Evolutionary conservation across 2,797 vertebrate genomes (phyloP).

Genomic region (Sphaeramia orbicularis): DNA sequence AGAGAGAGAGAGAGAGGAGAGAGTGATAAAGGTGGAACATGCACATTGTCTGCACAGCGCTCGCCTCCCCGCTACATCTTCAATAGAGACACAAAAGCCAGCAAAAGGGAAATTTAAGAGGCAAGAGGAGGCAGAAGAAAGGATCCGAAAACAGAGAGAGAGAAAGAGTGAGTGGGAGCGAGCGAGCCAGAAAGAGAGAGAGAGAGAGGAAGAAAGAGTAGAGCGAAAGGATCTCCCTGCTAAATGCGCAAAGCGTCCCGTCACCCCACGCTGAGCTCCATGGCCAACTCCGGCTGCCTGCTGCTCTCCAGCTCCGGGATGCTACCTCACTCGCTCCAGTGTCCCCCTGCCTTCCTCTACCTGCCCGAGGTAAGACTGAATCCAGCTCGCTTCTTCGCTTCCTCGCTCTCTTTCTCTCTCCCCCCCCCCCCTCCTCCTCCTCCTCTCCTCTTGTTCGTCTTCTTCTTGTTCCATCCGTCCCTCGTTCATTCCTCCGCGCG

Average conservation of each 20-base stretch:
- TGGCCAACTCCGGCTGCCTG: constrained; percentile 98
- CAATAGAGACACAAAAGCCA: constrained; percentile 71
- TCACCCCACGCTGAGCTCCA: constrained; percentile 96
- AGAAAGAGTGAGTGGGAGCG: constrained; percentile 30
- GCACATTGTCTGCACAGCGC: constrained; percentile 74
- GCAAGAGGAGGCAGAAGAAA: constrained; percentile 46
- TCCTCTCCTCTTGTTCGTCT: background rate
- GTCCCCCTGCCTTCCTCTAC: constrained; percentile 96
- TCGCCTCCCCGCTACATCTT: constrained; percentile 68
- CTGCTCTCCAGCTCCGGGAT: constrained; percentile 95
- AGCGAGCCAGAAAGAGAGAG: constrained; percentile 34
- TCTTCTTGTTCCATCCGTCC: constrained; percentile 29
- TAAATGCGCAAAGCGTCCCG: constrained; percentile 88
- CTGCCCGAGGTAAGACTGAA: constrained; percentile 94
- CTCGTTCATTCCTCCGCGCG: constrained; percentile 39
- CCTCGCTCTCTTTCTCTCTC: background rate
- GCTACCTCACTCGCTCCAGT: constrained; percentile 94
- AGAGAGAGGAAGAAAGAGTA: constrained; percentile 50
- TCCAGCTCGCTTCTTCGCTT: constrained; percentile 6
- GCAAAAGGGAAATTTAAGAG: constrained; percentile 57
- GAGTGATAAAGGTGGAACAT: constrained; percentile 74
- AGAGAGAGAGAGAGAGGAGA: constrained; percentile 20
- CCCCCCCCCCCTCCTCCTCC: background rate
- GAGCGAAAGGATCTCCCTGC: constrained; percentile 79
- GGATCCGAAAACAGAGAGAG: constrained; percentile 48